Conservation (phyloP, 2,888 invertebrate species). For the Corbicula japonica region DNA sequence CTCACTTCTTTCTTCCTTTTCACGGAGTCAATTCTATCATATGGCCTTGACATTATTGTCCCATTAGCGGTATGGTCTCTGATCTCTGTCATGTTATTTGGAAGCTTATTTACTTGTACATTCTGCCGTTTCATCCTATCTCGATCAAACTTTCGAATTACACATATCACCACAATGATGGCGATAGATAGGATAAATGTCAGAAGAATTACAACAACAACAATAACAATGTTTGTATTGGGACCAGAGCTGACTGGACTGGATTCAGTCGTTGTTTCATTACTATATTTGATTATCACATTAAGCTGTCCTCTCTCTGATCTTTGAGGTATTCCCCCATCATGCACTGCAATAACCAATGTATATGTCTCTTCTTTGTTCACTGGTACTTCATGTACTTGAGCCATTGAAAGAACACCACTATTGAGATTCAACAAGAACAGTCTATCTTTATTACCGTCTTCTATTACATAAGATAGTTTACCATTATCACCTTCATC, state of each 20-base stretch:
- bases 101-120: constrained; percentile 67
- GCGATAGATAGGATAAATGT: constrained; percentile 69
- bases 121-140: constrained; percentile 59
- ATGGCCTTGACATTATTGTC: constrained; percentile 43
- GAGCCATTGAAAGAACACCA: constrained; percentile 66
- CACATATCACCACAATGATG: constrained; percentile 71
- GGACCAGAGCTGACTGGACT: constrained; percentile 41
- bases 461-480: constrained; percentile 72
- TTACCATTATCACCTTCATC: constrained; percentile 79
- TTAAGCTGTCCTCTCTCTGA: constrained; percentile 57
- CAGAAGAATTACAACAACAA: constrained; percentile 66
- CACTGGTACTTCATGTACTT: constrained; percentile 55
- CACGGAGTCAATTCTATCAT: constrained; percentile 62
- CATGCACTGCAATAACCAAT: constrained; percentile 65
- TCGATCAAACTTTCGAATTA: constrained; percentile 69
- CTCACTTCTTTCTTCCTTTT: constrained; percentile 74
- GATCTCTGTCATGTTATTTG: constrained; percentile 63
- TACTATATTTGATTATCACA: constrained; percentile 65
- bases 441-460: constrained; percentile 81
- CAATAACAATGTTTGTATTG: constrained; percentile 68
- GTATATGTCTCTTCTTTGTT: constrained; percentile 57
- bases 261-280: constrained; percentile 48
- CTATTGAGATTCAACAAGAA: constrained; percentile 67
- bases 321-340: constrained; percentile 64
- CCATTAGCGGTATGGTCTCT: constrained; percentile 57